Base-by-base conservation (phyloP, 2,888 invertebrate species). In the Perdita meconis region DNA sequence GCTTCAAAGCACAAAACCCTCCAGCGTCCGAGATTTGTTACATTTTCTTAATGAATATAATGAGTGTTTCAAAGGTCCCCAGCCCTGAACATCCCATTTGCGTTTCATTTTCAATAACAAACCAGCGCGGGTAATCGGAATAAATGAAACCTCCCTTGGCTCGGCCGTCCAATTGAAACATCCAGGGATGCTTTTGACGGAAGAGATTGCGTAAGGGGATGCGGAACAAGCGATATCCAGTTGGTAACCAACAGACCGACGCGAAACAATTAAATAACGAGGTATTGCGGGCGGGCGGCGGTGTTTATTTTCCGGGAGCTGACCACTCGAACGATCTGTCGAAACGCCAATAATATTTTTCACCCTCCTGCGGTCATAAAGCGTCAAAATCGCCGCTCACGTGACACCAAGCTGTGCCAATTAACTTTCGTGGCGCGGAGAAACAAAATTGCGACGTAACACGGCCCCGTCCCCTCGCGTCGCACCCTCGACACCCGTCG, bases 341-440 rank as follows among this genome's bases (percentile, higher is more conserved):
- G 59, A 67, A 75, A 79, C 55, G 82, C 61, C 80, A 72, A 80
- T 78, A 80, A 68, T 82, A 80, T 77, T 84, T 84, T 76, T 71
- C 80, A 74, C 57, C 50, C 53, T 13, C 67, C 10, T 3, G 19
- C 53, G 44, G 71, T 57, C 65, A 65, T 81, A 76, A 66, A 75
- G 47, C 75, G 68, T 74, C 77, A 72, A 80, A 80, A 81, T 81
- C 60, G 70, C 40, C 44, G 13, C 57, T 57, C 59, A 47, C 42
- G 64, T 51, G 81, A 67, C 82, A 70, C 38, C 60, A 65, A n/a
- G 71, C 74, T 79, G 67, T 57, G 67, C 69, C 63, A 71, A 71
- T 73, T 81, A 78, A 74, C 73, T 79, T 77, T 74, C 71, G 56
- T 56, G 61, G 36, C 51, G 53, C 67, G 56, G 13, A 12, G 30